Evolutionary conservation across 64 coral and sea anemone species (phyloP).

Genomic region (Cladopsammia gracilis): DNA sequence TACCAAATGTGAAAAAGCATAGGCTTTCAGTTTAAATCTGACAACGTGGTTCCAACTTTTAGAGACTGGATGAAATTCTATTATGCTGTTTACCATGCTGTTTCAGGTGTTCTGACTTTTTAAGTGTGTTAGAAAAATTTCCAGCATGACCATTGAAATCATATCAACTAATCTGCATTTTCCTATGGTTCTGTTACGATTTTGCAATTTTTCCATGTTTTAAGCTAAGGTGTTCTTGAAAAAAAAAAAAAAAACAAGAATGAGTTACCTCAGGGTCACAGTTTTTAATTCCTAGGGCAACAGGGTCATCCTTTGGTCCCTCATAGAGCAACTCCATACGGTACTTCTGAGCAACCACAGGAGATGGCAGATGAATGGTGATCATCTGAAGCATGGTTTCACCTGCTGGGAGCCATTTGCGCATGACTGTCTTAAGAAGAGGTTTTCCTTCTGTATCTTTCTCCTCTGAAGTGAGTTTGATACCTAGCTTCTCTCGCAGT

Average conservation of each 20-base stretch:
- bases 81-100: no score
- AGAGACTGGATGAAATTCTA: no score
- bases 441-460: conserved; percentile 96
- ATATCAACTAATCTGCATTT: no score
- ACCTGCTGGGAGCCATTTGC: conserved; percentile 93
- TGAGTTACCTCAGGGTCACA: conserved; percentile 83
- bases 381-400: conserved; percentile 99
- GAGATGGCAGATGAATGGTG: conserved; percentile 98
- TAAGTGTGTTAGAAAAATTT: no score
- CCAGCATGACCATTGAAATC: no score
- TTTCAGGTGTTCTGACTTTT: no score
- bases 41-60: no score
- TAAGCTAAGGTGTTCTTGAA: neutral
- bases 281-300: conserved; percentile 90
- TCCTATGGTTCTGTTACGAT: no score
- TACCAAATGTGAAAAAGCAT: no score
- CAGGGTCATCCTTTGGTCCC: conserved; percentile 92
- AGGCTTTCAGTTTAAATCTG: no score
- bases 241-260: neutral
- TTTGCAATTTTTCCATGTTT: no score
- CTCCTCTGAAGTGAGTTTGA: conserved; percentile 75
- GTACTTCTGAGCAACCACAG: conserved; percentile 94
- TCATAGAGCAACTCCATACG: conserved; percentile 98
- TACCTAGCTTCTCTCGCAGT: conserved; percentile 80
- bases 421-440: conserved; percentile 86